phyloP scores from a whole-genome alignment of 2,888 invertebrate genomes.

The Nasonovia ribisnigri region DNA sequence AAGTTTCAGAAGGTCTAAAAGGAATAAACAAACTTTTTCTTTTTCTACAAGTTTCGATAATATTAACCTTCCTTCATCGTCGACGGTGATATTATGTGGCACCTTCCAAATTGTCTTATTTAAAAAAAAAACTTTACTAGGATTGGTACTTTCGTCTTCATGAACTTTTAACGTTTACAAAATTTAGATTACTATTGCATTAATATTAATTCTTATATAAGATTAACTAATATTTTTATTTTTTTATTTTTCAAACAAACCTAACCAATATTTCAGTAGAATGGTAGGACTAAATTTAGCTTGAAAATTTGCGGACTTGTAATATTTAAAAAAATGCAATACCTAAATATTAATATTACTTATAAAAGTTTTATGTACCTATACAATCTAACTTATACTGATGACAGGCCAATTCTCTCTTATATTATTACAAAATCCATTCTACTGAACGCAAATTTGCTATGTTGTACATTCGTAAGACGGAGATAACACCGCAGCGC shows the following conservation, averaged over 20 bases:
- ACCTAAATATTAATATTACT: not conserved
- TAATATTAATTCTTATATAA: not conserved
- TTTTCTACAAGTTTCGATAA: not conserved
- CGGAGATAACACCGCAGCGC: too few species aligned
- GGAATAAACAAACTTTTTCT: not conserved
- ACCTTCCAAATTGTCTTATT: not conserved
- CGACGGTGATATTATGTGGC: not conserved
- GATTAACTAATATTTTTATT: not conserved
- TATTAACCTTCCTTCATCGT: not conserved
- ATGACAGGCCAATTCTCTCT: too few species aligned
- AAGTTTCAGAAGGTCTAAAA: not conserved
- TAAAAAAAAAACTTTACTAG: not conserved
- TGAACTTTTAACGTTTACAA: not conserved
- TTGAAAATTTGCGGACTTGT: not conserved
- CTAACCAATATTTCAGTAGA: not conserved
- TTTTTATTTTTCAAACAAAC: not conserved
- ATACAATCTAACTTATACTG: too few species aligned
- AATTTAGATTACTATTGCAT: not conserved
- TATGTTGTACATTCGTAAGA: too few species aligned
- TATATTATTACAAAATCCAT: too few species aligned
- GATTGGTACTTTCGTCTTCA: not conserved
- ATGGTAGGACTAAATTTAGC: not conserved
- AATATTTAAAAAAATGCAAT: not conserved
- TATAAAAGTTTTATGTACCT: not conserved
- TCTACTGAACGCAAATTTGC: too few species aligned